Evolutionary conservation across 2,888 invertebrate genomes (phyloP), one percentile per base, ranked within the genome.

Genomic region (Subacronicta megacephala): DNA sequence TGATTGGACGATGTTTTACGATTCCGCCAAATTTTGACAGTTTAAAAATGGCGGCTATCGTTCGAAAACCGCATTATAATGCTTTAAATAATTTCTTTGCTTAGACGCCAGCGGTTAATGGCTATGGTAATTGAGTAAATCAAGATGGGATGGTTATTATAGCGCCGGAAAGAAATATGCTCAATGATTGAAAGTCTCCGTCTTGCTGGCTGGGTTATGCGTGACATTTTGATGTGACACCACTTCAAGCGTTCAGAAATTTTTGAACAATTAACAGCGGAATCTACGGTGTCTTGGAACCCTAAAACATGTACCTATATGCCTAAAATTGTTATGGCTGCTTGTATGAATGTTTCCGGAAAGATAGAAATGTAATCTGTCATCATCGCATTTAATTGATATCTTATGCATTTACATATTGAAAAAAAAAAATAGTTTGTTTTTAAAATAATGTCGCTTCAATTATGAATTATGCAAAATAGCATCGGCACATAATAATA

Each of bases 1-100:
- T 33, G 29, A 31, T 41, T 40, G 38, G 10, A 35, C 44, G 46
- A 36, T 44, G 55, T 72, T 72, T 49, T 52, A 64, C 17, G 41
- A 49, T 58, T 43, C 51, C 54, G 45, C 56, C 52, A 16, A 57
- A 52, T 56, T 61, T 57, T 62, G 54, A 58, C 55, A 53, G 47
- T 43, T 10, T 43, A 31, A 75, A 77, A 45, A 80, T 78, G 75
- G 69, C 75, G 60, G 64, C 44, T 55, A 31, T 81, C 80, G 82
- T 90, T 89, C 81, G 79, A 75, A 84, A 87, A 86, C 81, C 82
- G 85, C 68, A 65, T 62, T 64, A 71, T 73, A 80, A 83, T 81
- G 90, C 89, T 90, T 88, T 86, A 81, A 85, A 66, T 55, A 52
- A 59, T 84, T 84, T 62, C 86, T 90, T 90, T 85, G 90, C 89